Percentiles rank a stretch among this genome's conserved stretches.
Conservation (phyloP, 2,113 vertebrate species). For the Hassar affinis region DNA sequence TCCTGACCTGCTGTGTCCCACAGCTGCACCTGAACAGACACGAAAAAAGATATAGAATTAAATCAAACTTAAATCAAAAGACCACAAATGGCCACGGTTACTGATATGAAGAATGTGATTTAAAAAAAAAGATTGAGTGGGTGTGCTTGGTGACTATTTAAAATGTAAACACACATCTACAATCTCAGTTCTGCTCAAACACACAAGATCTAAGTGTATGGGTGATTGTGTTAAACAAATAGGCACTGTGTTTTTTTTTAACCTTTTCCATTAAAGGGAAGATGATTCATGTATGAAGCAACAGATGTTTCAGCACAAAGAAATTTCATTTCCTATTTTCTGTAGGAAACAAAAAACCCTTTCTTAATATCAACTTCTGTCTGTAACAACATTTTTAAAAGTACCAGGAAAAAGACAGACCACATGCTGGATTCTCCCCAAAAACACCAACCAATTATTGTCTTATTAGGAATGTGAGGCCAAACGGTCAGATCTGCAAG, state of each 20-base stretch:
- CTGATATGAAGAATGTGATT: neutral
- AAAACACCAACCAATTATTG: neutral
- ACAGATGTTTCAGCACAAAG: neutral
- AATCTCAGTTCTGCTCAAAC: neutral
- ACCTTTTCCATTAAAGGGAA: neutral
- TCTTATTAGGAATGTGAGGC: neutral
- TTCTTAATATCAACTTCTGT: neutral
- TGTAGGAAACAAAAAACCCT: neutral
- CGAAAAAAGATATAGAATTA: neutral
- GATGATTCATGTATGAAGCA: neutral
- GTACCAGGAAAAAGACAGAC: neutral
- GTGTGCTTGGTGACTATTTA: no score
- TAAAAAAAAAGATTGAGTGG: neutral
- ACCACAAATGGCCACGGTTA: neutral
- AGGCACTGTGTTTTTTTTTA: neutral
- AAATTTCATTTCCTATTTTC: conserved; percentile 33
- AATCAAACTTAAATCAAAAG: no score
- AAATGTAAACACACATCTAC: neutral
- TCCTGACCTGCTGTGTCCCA: conserved; percentile 98
- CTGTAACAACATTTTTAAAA: conserved; percentile 9
- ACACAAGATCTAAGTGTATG: neutral
- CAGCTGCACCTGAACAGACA: conserved; percentile 82
- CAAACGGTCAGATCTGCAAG: neutral
- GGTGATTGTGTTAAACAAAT: neutral
- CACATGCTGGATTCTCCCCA: neutral